phyloP scores from a whole-genome alignment of 2,888 invertebrate genomes.

The Molorchus minor region DNA sequence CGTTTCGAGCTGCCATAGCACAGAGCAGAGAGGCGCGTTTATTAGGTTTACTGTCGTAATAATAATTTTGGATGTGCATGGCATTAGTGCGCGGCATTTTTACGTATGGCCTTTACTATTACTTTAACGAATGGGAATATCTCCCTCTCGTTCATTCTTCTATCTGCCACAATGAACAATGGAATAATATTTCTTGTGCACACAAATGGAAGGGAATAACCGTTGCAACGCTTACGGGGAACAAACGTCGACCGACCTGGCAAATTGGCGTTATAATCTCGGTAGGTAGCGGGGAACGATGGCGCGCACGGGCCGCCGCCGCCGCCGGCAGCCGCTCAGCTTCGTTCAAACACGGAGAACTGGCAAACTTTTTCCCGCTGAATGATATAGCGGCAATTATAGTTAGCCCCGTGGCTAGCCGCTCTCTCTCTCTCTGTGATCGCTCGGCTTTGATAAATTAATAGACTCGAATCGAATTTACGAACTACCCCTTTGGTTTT shows the following conservation, averaged over 20 bases:
- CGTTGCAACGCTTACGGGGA: no score
- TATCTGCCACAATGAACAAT: no score
- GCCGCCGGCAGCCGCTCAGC: slow-evolving; percentile 15
- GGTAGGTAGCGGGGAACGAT: slow-evolving; percentile 10
- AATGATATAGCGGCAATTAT: slow-evolving; percentile 45
- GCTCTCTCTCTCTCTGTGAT: slow-evolving; percentile 39
- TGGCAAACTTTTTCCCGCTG: slow-evolving; percentile 30
- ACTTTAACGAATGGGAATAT: no score
- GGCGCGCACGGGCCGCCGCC: not conserved
- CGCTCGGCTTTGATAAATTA: slow-evolving; percentile 45
- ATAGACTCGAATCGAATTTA: slow-evolving; percentile 35
- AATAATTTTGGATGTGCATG: no score
- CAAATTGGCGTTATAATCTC: slow-evolving; percentile 23
- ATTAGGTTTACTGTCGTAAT: no score
- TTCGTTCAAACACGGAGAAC: slow-evolving; percentile 27
- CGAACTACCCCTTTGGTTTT: slow-evolving; percentile 36
- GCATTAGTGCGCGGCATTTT: no score
- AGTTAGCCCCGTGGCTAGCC: slow-evolving; percentile 36
- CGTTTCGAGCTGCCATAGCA: no score
- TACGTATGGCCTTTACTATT: no score
- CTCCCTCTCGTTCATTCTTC: no score
- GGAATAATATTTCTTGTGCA: slow-evolving; percentile 14
- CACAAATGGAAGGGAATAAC: slow-evolving; percentile 15
- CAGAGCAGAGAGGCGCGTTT: no score
- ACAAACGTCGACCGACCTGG: no score